Base-by-base conservation (phyloP, 53 echinoderm and acorn worm genomes). In the Echinarachnius parma region DNA sequence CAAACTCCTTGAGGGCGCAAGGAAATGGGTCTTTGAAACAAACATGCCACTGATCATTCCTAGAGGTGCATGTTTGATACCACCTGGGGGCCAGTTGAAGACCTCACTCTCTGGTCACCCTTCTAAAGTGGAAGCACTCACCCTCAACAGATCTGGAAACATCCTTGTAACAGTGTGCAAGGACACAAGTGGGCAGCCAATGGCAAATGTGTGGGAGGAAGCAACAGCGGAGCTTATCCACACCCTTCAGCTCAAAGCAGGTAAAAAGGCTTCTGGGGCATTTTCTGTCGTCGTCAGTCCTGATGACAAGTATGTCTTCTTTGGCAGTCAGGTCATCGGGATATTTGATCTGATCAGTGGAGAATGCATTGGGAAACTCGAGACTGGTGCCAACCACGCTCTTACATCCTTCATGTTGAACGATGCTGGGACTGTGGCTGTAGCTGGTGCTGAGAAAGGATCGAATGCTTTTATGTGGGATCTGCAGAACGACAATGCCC, bases 21-120 rank as follows among this genome's bases (percentile, higher is more conserved):
- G 61, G 31, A 15, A 61, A 1, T 92, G 92, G 92, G 61, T 79
- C 0, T 44, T 37, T 8, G 76, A 27, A 31, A 85, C 75, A 21
- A 5, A 24, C n/a, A 68, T 36, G 8, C 80, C 92, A 23, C 25
- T 89, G 10, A 75, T 92, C 30, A 62, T 82, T 22, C 92, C 92
- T 7, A 64, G 84, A 4, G 66, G 82, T 26, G 75, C 81, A 14
- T 92, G 88, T 36, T 75, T 92, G 44, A 88, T 89, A 30, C 88
- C 85, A 28, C 89, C 92, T 2, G 92, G 92, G 26, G 92, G 92
- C 22, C 92, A 89, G 14, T 29, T 92, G 69, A 75, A 79, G 10
- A 82, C 89, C 14, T 78, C 85, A 9, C 79, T 92, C 19, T 85
- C 85, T 37, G 92, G 92, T 35, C 92, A 92, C 32, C 85, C 88